These are phyloP conservation scores for Lydus trimaculatus DNA, from an alignment of 2,888 invertebrate genomes.

Conservation along the genomic window DNA sequence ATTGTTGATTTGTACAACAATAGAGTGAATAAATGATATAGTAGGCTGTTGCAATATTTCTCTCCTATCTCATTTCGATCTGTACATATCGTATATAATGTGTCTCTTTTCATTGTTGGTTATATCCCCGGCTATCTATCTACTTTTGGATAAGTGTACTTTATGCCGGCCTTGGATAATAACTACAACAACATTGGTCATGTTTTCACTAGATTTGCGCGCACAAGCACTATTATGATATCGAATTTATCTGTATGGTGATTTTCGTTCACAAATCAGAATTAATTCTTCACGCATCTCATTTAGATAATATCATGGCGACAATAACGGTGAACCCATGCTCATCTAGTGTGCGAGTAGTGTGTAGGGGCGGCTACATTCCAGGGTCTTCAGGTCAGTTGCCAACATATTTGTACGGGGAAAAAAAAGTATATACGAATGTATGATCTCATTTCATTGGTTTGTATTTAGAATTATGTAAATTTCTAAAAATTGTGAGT, in stretches of 20 bases:
- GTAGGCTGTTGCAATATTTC: too few species aligned
- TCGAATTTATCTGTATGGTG: not conserved
- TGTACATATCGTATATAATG: too few species aligned
- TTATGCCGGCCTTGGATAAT: slow-evolving; percentile 20
- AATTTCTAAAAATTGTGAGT: too few species aligned
- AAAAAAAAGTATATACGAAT: too few species aligned
- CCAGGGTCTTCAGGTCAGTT: too few species aligned
- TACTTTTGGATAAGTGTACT: slow-evolving; percentile 27
- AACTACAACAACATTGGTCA: slow-evolving; percentile 8
- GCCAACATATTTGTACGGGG: too few species aligned
- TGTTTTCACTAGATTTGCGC: slow-evolving; percentile 37
- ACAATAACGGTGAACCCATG: too few species aligned
- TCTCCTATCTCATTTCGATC: too few species aligned
- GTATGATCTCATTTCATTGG: too few species aligned
- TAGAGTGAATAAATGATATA: slow-evolving; percentile 1
- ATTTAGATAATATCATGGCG: slow-evolving; percentile 2
- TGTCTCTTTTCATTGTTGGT: slow-evolving; percentile 35
- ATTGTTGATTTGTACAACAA: not conserved
- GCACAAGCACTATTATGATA: slow-evolving; percentile 30
- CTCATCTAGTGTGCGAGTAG: too few species aligned
- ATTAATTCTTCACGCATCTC: slow-evolving; percentile 21
- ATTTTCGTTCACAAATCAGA: slow-evolving; percentile 23
- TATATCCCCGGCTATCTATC: slow-evolving; percentile 35
- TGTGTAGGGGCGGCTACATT: too few species aligned
- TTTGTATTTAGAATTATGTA: too few species aligned